phyloP scores from a whole-genome alignment of 1,140 invertebrate genomes.

The Holcopasites calliopsidis region DNA sequence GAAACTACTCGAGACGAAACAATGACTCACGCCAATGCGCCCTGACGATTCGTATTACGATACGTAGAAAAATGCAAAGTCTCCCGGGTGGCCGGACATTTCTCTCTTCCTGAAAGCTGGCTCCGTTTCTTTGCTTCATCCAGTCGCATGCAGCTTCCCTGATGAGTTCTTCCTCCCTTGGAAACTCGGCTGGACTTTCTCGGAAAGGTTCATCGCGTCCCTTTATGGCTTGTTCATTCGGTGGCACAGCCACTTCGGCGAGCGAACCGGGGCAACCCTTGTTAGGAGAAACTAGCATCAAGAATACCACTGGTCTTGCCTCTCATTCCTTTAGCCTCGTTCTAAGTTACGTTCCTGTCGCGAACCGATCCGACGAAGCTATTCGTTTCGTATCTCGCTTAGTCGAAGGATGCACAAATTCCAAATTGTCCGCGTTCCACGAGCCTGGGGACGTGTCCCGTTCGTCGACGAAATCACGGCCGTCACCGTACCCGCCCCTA shows the following conservation, averaged over 20 bases:
- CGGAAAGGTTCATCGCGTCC: slow-evolving; percentile 34
- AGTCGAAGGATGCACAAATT: slow-evolving; percentile 17
- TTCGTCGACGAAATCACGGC: slow-evolving; percentile 69
- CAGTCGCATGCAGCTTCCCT: background rate
- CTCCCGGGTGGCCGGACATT: background rate
- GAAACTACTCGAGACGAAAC: slow-evolving; percentile 33
- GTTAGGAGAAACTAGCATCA: slow-evolving; percentile 66
- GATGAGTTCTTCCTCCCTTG: slow-evolving; percentile 22
- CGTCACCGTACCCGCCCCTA: slow-evolving; percentile 58
- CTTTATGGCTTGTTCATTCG: slow-evolving; percentile 53
- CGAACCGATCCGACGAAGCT: slow-evolving; percentile 21
- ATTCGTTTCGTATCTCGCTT: background rate
- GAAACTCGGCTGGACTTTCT: slow-evolving; percentile 46
- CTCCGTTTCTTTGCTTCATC: slow-evolving; percentile 11
- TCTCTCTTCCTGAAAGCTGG: slow-evolving; percentile 14
- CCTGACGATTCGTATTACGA: slow-evolving; percentile 6
- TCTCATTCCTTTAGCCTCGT: slow-evolving; percentile 24
- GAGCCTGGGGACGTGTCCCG: background rate
- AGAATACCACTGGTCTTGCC: slow-evolving; percentile 50
- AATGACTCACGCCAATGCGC: slow-evolving; percentile 21
- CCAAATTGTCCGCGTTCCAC: slow-evolving; percentile 23
- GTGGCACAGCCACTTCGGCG: slow-evolving; percentile 38
- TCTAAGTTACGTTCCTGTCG: slow-evolving; percentile 7
- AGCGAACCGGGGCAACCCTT: slow-evolving; percentile 59
- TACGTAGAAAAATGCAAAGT: too few relatives aligned